Evolutionary conservation across 2,888 invertebrate species (phyloP).

Genomic region (Eristalis arbustorum): DNA sequence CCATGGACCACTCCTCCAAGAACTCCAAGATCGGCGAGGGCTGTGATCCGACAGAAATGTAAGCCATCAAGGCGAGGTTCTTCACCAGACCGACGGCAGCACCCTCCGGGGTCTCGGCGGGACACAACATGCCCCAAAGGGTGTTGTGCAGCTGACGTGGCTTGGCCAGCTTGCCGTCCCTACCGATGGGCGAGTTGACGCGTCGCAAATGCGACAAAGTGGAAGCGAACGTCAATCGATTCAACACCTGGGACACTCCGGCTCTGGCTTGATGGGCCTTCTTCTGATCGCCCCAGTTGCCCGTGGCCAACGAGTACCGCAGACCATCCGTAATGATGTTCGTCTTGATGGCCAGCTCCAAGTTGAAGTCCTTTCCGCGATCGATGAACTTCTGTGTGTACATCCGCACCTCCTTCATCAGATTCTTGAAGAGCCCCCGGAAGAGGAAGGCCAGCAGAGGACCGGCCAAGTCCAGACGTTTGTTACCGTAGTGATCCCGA

Average conservation of each 20-base stretch:
- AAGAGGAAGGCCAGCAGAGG: conserved; percentile 98
- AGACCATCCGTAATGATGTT: conserved; percentile 99
- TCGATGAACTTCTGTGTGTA: conserved; percentile 99
- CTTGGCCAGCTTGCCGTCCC: conserved; percentile 99
- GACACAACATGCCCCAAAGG: conserved; percentile 99
- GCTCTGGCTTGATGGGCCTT: conserved; percentile 95
- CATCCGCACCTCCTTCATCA: conserved; percentile 98
- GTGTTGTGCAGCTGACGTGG: conserved; percentile 99
- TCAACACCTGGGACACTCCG: conserved; percentile 91
- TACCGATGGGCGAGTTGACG: conserved; percentile 99
- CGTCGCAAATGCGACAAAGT: conserved; percentile 98
- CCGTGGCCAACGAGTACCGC: conserved; percentile 98
- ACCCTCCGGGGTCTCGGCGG: conserved; percentile 99
- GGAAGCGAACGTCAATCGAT: conserved; percentile 98
- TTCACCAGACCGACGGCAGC: conserved; percentile 98
- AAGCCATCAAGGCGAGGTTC: conserved; percentile 99
- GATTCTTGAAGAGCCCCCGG: conserved; percentile 96
- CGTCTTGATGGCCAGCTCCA: conserved; percentile 94
- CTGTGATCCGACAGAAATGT: conserved; percentile 99
- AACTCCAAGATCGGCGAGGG: conserved; percentile 99
- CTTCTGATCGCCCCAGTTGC: conserved; percentile 99
- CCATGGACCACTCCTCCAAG: conserved; percentile 99
- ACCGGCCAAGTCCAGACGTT: conserved; percentile 98
- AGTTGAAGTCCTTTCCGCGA: conserved; percentile 98
- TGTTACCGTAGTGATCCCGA: conserved; percentile 99